Conservation (phyloP, 2,888 invertebrate genomes). For the Pandemis cinnamomeana region DNA sequence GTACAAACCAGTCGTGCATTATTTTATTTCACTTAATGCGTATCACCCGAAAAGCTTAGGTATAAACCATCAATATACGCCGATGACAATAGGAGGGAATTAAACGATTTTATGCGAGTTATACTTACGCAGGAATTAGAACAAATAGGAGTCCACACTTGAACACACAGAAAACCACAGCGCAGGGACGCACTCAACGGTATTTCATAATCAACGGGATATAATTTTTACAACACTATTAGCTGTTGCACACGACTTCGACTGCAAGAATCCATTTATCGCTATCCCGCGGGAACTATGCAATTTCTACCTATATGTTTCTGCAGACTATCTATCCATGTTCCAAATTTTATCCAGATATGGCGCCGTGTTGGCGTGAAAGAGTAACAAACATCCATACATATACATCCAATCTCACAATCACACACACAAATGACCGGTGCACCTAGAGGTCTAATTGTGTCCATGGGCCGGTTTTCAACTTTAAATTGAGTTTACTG, state of each 20-base stretch:
- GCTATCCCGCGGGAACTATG: background rate
- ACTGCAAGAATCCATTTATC: background rate
- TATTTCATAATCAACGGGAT: background rate
- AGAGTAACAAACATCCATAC: no score
- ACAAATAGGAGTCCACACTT: constrained; percentile 81
- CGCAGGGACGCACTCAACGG: constrained; percentile 67
- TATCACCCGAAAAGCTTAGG: constrained; percentile 3
- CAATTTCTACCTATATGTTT: background rate
- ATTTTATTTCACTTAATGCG: background rate
- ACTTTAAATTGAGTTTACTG: no score
- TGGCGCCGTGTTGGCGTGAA: no score
- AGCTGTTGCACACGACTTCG: background rate
- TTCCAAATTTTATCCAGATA: no score
- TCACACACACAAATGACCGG: no score
- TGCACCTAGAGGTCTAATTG: no score
- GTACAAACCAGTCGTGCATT: no score
- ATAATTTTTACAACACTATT: background rate
- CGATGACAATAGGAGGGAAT: constrained; percentile 46
- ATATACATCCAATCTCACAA: no score
- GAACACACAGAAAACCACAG: constrained; percentile 82
- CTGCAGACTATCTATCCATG: no score
- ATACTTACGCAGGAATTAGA: constrained; percentile 82
- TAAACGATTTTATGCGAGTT: constrained; percentile 63
- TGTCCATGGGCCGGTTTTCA: no score
- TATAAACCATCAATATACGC: constrained; percentile 43